Percentiles rank a stretch among this genome's conserved stretches.
These are phyloP conservation scores for Enteromius anoplus DNA, from an alignment of 2,797 vertebrate species.

Conservation along the genomic window DNA sequence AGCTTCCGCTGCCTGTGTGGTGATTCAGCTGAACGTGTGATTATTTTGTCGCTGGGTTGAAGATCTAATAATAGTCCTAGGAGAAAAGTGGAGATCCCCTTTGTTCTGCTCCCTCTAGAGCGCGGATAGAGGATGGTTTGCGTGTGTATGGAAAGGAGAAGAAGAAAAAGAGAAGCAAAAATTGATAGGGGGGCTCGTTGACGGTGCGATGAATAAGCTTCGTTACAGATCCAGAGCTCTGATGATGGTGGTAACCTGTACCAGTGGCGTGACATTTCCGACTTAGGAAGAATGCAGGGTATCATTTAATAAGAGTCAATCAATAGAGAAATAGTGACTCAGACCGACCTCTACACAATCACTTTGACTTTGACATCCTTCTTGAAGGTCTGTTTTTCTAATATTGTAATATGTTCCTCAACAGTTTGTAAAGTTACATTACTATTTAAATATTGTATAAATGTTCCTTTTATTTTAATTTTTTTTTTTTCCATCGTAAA, in stretches of 20 bases:
- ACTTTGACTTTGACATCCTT: background rate
- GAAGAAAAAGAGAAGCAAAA: slow-evolving; percentile 10
- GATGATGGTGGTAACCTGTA: slow-evolving; percentile 4
- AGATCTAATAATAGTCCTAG: slow-evolving; percentile 83
- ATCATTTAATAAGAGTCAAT: slow-evolving; percentile 13
- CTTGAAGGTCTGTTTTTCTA: slow-evolving; percentile 3
- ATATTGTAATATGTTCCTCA: background rate
- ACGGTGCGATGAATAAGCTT: background rate
- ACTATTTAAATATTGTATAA: no score
- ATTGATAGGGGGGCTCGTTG: background rate
- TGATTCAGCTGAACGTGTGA: slow-evolving; percentile 80
- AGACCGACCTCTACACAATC: background rate
- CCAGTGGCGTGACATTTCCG: slow-evolving; percentile 4
- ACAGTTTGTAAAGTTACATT: background rate
- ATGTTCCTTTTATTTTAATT: background rate
- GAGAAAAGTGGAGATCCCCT: slow-evolving; percentile 76
- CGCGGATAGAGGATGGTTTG: slow-evolving; percentile 8
- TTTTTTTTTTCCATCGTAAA: background rate
- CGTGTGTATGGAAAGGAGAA: background rate
- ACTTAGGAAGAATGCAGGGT: slow-evolving; percentile 10
- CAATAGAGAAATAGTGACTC: slow-evolving; percentile 23
- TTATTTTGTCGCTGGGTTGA: slow-evolving; percentile 84
- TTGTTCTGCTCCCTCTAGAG: slow-evolving; percentile 54
- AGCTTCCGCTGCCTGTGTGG: slow-evolving; percentile 66
- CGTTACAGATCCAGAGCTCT: background rate